phyloP scores from a whole-genome alignment of 35 echinoderm and acorn worm species.

The Chiridota heheva region DNA sequence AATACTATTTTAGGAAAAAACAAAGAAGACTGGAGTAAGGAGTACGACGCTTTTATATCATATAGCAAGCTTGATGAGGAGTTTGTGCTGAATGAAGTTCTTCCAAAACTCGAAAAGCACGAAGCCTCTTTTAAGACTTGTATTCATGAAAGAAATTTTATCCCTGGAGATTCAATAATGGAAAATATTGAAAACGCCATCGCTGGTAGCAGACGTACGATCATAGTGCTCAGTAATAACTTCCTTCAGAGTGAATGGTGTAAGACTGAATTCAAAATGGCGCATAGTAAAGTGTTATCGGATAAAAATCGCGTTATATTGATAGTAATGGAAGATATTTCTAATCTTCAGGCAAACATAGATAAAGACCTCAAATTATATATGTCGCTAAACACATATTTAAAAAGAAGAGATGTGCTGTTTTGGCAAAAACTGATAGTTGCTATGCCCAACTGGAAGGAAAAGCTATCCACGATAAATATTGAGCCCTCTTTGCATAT shows the following conservation, averaged over 20 bases:
- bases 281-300: slow-evolving; percentile 46
- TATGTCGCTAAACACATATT: slow-evolving; percentile 22
- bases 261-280: slow-evolving; percentile 53
- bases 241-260: slow-evolving; percentile 73
- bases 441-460: no score
- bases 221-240: slow-evolving; percentile 47
- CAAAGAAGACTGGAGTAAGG: slow-evolving; percentile 26
- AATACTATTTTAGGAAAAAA: slow-evolving; percentile 10
- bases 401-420: not conserved
- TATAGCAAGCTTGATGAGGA: slow-evolving; percentile 56
- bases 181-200: slow-evolving; percentile 63
- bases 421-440: slow-evolving; percentile 39
- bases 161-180: slow-evolving; percentile 56
- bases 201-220: slow-evolving; percentile 29
- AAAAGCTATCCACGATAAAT: no score
- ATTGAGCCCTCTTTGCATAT: no score
- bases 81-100: slow-evolving; percentile 45
- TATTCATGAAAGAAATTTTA: slow-evolving; percentile 65
- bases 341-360: no score
- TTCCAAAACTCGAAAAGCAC: slow-evolving; percentile 50
- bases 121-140: slow-evolving; percentile 47
- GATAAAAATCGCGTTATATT: slow-evolving; percentile 45
- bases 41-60: slow-evolving; percentile 68
- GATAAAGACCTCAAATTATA: slow-evolving; percentile 32
- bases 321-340: slow-evolving; percentile 47